These are phyloP conservation scores for Campoplex capitator DNA, from an alignment of 2,888 invertebrate genomes.

Conservation along the genomic window DNA sequence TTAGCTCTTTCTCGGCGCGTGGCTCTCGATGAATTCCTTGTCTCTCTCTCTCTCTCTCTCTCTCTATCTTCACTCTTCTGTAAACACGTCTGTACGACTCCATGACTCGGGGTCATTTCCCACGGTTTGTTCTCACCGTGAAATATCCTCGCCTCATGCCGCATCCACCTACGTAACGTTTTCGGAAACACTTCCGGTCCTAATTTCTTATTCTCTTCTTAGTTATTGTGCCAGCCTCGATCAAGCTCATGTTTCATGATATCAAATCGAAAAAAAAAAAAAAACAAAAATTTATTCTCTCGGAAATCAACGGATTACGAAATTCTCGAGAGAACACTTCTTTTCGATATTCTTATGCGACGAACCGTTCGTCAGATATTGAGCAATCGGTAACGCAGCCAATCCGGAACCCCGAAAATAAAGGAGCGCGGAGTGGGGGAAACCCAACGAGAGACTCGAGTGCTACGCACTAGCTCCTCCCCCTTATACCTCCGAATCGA, in stretches of 20 bases:
- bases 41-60: no score
- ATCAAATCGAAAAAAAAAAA: neutral
- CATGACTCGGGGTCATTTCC: constrained; percentile 54
- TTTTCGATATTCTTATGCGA: no score
- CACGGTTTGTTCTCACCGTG: constrained; percentile 62
- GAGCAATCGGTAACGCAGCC: neutral
- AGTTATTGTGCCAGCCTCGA: neutral
- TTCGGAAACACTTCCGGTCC: constrained; percentile 52
- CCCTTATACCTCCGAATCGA: neutral
- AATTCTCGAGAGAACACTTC: neutral
- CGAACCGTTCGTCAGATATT: neutral
- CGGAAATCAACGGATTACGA: neutral
- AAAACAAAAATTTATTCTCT: neutral
- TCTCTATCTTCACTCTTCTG: constrained; percentile 26
- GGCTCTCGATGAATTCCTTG: constrained; percentile 69
- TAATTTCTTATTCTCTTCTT: neutral
- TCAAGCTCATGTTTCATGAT: neutral
- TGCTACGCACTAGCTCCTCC: no score
- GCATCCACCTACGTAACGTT: constrained; percentile 47
- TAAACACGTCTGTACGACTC: constrained; percentile 20
- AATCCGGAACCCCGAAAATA: neutral
- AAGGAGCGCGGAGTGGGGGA: no score
- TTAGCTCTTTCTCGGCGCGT: constrained; percentile 70
- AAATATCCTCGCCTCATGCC: neutral
- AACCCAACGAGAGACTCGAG: no score